Conservation (phyloP, 2,113 vertebrate species). For the Montifringilla adamsi region DNA sequence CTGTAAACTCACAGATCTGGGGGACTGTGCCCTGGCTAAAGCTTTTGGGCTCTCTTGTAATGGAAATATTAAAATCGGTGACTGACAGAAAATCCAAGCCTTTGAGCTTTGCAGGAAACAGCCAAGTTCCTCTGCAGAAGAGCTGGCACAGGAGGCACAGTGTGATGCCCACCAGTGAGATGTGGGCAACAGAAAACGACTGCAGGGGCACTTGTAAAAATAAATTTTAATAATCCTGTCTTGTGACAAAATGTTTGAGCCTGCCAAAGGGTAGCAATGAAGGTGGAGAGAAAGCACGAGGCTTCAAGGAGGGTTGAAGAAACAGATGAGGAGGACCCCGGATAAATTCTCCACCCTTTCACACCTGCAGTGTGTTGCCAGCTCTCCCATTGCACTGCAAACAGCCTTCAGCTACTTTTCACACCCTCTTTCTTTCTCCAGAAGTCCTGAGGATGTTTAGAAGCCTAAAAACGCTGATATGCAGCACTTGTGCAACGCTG, state of each 20-base stretch:
- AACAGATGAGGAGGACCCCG: background rate
- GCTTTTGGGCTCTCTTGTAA: background rate
- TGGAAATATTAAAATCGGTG: background rate
- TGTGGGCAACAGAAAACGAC: background rate
- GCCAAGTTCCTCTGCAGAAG: accelerated
- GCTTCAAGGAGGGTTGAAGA: background rate
- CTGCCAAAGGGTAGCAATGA: background rate
- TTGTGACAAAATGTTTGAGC: background rate
- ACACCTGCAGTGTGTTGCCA: background rate
- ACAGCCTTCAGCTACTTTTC: background rate
- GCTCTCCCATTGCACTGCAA: background rate
- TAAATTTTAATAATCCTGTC: background rate
- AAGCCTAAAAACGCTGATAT: background rate
- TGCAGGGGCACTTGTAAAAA: background rate
- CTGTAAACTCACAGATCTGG: background rate
- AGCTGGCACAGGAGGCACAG: background rate
- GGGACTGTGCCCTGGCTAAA: background rate
- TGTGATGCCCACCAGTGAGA: background rate
- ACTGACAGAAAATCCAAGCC: background rate
- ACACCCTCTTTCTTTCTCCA: slow-evolving; percentile 3
- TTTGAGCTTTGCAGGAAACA: background rate
- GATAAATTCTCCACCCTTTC: background rate
- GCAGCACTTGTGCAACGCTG: background rate
- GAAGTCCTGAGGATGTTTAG: background rate
- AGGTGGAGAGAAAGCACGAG: background rate